These are phyloP conservation scores for Ranitomeya imitator DNA, from an alignment of 2,113 vertebrate species.

Conservation along the genomic window DNA sequence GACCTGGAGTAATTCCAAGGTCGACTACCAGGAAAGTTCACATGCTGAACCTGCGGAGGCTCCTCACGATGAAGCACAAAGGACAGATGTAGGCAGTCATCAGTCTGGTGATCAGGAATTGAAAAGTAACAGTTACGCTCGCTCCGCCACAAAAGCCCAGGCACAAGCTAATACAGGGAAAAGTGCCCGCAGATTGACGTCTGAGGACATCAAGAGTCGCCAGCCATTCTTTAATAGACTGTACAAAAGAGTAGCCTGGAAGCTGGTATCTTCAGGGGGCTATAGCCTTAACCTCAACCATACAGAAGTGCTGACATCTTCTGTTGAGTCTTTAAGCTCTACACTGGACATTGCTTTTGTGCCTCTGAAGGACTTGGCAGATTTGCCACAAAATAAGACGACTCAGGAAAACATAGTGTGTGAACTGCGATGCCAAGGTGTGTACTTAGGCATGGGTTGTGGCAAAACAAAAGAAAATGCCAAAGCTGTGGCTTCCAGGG, in stretches of 20 bases:
- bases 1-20: slow-evolving; percentile 57
- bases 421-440: slow-evolving; percentile 90
- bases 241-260: slow-evolving; percentile 97
- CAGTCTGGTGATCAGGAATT: slow-evolving; percentile 66
- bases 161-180: slow-evolving; percentile 58
- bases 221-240: slow-evolving; percentile 96
- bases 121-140: slow-evolving; percentile 60
- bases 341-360: slow-evolving; percentile 89
- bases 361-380: slow-evolving; percentile 91
- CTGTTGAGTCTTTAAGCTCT: slow-evolving; percentile 89
- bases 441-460: slow-evolving; percentile 95
- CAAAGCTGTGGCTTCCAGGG: slow-evolving; percentile 91
- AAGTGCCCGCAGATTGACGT: slow-evolving; percentile 73
- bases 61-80: neutral
- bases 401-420: slow-evolving; percentile 96
- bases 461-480: slow-evolving; percentile 91
- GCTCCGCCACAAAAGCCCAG: slow-evolving; percentile 56
- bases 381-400: slow-evolving; percentile 87
- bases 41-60: neutral
- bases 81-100: slow-evolving; percentile 59
- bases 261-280: slow-evolving; percentile 92
- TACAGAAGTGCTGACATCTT: slow-evolving; percentile 85
- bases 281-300: slow-evolving; percentile 91
- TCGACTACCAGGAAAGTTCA: neutral
- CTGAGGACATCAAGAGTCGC: slow-evolving; percentile 81